Evolutionary conservation across 2,113 vertebrate species (phyloP).

Genomic region (Myotis brandtii): DNA sequence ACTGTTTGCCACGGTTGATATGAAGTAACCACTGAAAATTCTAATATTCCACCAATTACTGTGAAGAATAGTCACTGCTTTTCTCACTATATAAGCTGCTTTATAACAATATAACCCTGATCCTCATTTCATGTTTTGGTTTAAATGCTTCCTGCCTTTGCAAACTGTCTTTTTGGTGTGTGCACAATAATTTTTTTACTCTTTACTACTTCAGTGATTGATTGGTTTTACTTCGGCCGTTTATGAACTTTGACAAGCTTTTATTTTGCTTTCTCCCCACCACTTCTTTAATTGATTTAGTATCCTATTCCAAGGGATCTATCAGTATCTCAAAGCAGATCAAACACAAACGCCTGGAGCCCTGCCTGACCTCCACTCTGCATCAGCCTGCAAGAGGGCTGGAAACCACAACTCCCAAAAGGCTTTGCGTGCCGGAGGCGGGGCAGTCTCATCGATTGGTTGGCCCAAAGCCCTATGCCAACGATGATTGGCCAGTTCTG

Average conservation of each 20-base stretch:
- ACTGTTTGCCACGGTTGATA: not conserved
- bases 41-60: not conserved
- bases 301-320: not conserved
- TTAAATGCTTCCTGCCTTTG: not conserved
- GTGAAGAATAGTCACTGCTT: not conserved
- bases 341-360: fast-evolving
- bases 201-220: not conserved
- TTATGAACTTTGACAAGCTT: not conserved
- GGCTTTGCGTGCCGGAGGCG: not conserved
- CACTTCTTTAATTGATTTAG: not conserved
- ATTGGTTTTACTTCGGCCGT: not conserved
- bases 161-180: not conserved
- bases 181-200: not conserved
- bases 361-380: fast-evolving
- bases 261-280: not conserved
- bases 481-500: constrained; percentile 39
- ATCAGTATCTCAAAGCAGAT: not conserved
- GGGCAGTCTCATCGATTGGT: not conserved
- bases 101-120: not conserved
- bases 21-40: not conserved
- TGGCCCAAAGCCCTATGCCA: fast-evolving
- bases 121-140: not conserved
- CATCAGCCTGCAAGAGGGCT: fast-evolving
- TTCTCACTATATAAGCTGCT: not conserved
- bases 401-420: constrained; percentile 11